Conservation (phyloP, 2,113 vertebrate genomes). For the Varanus komodoensis region DNA sequence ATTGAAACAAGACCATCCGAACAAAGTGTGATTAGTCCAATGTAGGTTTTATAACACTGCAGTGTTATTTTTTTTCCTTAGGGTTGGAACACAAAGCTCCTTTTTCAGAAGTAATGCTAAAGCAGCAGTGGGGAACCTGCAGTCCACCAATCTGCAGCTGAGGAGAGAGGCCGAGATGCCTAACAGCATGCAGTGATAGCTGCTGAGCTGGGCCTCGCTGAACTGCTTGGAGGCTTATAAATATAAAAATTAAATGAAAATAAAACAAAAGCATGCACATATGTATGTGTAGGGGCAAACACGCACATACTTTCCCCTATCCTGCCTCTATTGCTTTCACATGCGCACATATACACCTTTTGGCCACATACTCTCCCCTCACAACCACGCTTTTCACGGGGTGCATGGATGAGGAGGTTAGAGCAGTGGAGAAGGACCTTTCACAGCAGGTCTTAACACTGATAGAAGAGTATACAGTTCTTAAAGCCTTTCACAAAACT, state of each 20-base stretch:
- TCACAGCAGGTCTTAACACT: neutral
- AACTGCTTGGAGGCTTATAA: too few relatives aligned
- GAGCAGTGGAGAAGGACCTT: neutral
- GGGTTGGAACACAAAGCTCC: neutral
- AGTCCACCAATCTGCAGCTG: too few relatives aligned
- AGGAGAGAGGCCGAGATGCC: neutral
- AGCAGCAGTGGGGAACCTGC: neutral
- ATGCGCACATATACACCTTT: too few relatives aligned
- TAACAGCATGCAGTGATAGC: neutral
- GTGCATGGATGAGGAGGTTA: too few relatives aligned
- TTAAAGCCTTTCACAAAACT: neutral
- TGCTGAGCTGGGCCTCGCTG: too few relatives aligned
- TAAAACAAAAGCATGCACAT: too few relatives aligned
- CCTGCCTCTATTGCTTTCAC: too few relatives aligned
- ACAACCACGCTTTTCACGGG: too few relatives aligned
- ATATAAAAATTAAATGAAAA: too few relatives aligned
- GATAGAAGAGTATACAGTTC: neutral
- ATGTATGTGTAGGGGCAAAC: too few relatives aligned
- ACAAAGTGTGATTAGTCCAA: neutral
- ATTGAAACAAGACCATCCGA: conserved; percentile 1
- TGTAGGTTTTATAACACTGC: neutral
- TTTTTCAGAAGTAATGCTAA: neutral
- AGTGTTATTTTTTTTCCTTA: neutral
- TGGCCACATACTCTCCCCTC: too few relatives aligned
- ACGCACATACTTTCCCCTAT: too few relatives aligned